Evolutionary conservation across 2,888 invertebrate genomes (phyloP).

Genomic region (Dicyrtoma fusca): DNA sequence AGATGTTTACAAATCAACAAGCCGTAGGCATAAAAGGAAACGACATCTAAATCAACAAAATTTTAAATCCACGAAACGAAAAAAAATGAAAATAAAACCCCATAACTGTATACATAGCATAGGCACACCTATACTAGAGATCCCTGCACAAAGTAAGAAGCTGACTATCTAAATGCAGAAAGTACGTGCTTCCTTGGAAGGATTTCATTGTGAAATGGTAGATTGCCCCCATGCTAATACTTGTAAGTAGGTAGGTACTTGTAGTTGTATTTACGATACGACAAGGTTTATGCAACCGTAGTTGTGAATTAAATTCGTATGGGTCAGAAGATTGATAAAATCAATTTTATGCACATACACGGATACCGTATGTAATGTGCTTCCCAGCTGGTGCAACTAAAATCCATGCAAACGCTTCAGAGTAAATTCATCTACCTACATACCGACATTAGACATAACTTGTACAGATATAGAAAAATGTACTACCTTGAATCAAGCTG

Average conservation of each 20-base stretch:
- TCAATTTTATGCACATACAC: neutral
- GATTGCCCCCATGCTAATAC: neutral
- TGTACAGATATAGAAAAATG: neutral
- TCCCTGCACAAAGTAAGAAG: neutral
- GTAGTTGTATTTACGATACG: neutral
- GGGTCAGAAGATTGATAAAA: slow-evolving; percentile 14
- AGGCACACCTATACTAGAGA: too few relatives aligned
- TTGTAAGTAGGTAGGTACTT: too few relatives aligned
- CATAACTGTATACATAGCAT: too few relatives aligned
- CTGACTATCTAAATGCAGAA: neutral
- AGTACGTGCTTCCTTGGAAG: neutral
- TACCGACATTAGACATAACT: neutral
- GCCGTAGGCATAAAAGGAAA: too few relatives aligned
- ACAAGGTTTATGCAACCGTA: slow-evolving; percentile 6
- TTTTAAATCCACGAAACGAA: too few relatives aligned
- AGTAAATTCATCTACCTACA: neutral
- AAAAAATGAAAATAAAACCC: too few relatives aligned
- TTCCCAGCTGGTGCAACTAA: slow-evolving; percentile 6
- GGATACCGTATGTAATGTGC: neutral
- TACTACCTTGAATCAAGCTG: too few relatives aligned
- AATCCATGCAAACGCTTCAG: neutral
- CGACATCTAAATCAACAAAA: too few relatives aligned
- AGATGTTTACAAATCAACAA: too few relatives aligned
- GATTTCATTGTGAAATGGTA: neutral
- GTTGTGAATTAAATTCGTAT: neutral